A percentile compares a stretch with the other conserved stretches of the same genome.
phyloP scores from a whole-genome alignment of 1,140 invertebrate genomes.

The Platyscapa corneri region DNA sequence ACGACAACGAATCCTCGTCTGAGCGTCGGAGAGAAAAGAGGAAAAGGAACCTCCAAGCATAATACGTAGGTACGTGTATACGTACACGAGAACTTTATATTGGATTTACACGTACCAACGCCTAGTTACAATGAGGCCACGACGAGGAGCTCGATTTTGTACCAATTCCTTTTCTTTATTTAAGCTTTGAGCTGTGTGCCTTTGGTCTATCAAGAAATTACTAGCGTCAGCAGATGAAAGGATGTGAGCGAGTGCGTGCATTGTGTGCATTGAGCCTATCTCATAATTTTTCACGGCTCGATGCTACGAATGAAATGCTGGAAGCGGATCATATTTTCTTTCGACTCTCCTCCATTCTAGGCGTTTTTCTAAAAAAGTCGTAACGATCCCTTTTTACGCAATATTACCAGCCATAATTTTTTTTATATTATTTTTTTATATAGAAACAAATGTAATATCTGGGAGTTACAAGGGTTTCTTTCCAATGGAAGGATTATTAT shows the following conservation, averaged over 20 bases:
- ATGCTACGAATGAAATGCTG: not conserved
- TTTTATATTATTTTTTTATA: not conserved
- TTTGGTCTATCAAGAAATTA: conserved; percentile 46
- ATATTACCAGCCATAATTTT: not conserved
- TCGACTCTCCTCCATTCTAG: not conserved
- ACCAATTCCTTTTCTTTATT: conserved; percentile 49
- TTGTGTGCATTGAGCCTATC: conserved; percentile 17
- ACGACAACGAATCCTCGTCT: conserved; percentile 15
- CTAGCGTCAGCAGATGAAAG: conserved; percentile 37
- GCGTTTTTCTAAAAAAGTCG: not conserved
- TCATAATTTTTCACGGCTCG: conserved; percentile 40
- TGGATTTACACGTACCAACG: conserved; percentile 70
- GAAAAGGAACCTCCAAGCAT: conserved; percentile 46
- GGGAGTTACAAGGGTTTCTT: not conserved
- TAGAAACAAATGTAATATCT: not conserved
- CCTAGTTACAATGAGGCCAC: conserved; percentile 62
- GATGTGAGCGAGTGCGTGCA: conserved; percentile 22
- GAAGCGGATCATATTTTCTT: conserved; percentile 4
- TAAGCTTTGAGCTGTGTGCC: not conserved
- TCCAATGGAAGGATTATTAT: not conserved
- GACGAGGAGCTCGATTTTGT: conserved; percentile 49
- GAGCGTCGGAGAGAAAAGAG: conserved; percentile 23
- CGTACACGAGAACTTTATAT: conserved; percentile 56
- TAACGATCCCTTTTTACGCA: not conserved
- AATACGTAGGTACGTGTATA: not conserved